A percentile compares a stretch with the other conserved stretches of the same genome.
These are phyloP conservation scores for Magallana angulata DNA, from an alignment of 1,140 invertebrate genomes.

Conservation along the genomic window DNA sequence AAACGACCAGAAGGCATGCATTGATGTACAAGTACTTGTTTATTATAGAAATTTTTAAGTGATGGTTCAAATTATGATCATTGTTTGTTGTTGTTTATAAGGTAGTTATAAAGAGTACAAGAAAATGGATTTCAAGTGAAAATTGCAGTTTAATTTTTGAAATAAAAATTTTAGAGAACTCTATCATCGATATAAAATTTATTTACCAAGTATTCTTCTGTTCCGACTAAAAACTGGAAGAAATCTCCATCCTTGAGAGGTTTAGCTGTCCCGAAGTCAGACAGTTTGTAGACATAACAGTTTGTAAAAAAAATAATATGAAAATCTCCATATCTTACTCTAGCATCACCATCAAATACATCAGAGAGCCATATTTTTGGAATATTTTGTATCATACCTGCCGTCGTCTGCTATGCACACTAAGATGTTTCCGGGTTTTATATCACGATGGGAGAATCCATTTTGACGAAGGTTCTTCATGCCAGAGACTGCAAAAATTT, in stretches of 20 bases:
- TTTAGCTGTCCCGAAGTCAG: slow-evolving; percentile 97
- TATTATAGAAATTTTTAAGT: too few relatives aligned
- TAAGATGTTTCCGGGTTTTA: slow-evolving; percentile 99
- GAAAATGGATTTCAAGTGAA: too few relatives aligned
- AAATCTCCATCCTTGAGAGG: slow-evolving; percentile 95
- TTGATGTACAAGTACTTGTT: too few relatives aligned
- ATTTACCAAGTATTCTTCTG: slow-evolving; percentile 92
- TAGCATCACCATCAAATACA: background rate
- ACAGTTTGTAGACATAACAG: slow-evolving; percentile 92
- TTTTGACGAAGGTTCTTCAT: slow-evolving; percentile 83
- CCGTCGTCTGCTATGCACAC: slow-evolving; percentile 96
- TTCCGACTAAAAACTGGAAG: slow-evolving; percentile 97
- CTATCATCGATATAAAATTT: background rate
- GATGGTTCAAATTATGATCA: too few relatives aligned
- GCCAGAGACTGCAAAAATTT: slow-evolving; percentile 63
- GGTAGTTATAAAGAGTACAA: too few relatives aligned
- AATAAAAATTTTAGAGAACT: too few relatives aligned
- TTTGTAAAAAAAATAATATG: slow-evolving; percentile 31
- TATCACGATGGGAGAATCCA: slow-evolving; percentile 93
- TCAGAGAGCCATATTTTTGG: too few relatives aligned
- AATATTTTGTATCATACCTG: slow-evolving; percentile 61
- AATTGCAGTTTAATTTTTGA: too few relatives aligned
- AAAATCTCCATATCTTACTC: background rate
- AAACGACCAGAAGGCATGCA: too few relatives aligned
- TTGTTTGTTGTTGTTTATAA: too few relatives aligned